Base-by-base conservation (phyloP, 1,140 invertebrate species). In the Lethocerus indicus region DNA sequence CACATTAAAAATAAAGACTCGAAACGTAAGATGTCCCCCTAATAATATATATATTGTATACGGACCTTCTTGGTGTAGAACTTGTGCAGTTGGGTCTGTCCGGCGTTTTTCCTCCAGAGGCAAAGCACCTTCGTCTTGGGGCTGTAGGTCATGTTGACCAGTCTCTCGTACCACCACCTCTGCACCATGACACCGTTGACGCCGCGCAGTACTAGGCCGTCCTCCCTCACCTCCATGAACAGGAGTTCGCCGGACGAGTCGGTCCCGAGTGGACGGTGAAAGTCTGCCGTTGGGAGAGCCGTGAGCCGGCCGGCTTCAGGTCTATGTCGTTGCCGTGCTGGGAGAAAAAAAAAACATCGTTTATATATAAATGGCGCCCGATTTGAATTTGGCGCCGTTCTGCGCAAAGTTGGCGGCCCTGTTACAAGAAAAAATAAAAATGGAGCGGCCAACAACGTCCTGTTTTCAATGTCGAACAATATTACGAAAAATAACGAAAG, bases 141-240 rank as follows among this genome's bases (percentile, higher is more conserved):
- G 58, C 92, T 94, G 64, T 94, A 99, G 0, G 94, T 98, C 91
- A 99, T 98, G 62, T 99, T 99, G 12, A 99, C 92, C 21, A 99
- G 71, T 46, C 93, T 73, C 63, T 99, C 95, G 69, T 92, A 99
- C 93, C 94, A 99, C 93, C 94, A 98, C 64, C 86, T 73, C 63
- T 98, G 94, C 42, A 95, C 83, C 57, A 98, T 97, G 5, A 90
- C 82, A 63, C 94, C 89, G 61, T 82, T 88, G 13, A 90, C 83
- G 36, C 89, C 89, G 49, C 95, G 73, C 1, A 53, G 16, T 6
- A 43, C 52, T 21, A 53, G 23, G 27, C 52, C 52, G 29, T 53
- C 52, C 50, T 53, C 52, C 6, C 52, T 44, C 5, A 98, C 93
- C 71, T 99, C 94, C 75, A 98, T 80, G 66, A 98, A 98, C 18